Evolutionary conservation across 2,888 invertebrate genomes (phyloP), one percentile per base, ranked within the genome.

Genomic region (Callyntrura sp.): DNA sequence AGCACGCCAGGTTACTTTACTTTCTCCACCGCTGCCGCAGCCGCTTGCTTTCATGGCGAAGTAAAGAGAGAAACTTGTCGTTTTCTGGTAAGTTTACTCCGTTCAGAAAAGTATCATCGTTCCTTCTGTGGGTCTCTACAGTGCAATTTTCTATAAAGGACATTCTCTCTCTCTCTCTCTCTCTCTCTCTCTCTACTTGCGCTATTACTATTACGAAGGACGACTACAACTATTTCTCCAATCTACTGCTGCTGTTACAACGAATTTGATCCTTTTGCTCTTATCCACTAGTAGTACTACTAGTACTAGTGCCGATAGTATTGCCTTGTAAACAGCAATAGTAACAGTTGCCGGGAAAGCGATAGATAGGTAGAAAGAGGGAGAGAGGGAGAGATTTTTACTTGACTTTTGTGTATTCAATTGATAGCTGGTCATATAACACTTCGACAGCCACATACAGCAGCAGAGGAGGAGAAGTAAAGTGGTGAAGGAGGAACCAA

Each of bases 331-430:
- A 12, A 1, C 62, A 2, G 28, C 51, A 51, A 9, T 9, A 1
- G 51, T 14, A 51, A 14, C 12, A n/a, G 11, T 9, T 5, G 14
- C 12, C 3, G 51, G 1, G 8, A 60, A 17, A 60, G 43, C 17
- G 35, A 43, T 17, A 43, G 17, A 23, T 62, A 23, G n/a, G n/a
- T n/a, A n/a, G n/a, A n/a, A 17, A 17, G 68, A 5, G 2, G 20
- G 20, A n/a, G 6, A 14, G 20, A 25, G 76, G 4, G 51, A 20
- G 48, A 76, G 48, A 76, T 76, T 76, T 76, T 51, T 23, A 51
- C 76, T 76, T 76, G 51, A 76, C 76, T 76, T 35, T 35, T 35
- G 35, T 76, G 76, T 43, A 45, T 73, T 73, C 73, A 73, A 73
- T 73, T 73, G 73, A 73, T 73, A 45, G 73, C 45, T 68, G 5